Base-by-base conservation (phyloP, 2,113 vertebrate species). In the Macquaria ambigua region DNA sequence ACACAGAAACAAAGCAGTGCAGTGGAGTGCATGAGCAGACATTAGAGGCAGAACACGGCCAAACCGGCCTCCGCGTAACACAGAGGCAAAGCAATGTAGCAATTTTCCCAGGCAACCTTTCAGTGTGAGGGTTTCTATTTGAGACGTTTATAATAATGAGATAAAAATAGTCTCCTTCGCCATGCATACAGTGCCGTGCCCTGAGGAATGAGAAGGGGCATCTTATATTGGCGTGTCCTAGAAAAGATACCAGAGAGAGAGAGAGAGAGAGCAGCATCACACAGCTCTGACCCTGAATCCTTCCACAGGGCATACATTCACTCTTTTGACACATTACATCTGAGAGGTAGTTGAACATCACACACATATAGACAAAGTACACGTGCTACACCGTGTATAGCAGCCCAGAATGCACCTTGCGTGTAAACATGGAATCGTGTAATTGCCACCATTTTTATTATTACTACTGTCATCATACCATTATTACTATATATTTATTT, bases 201-300 rank as follows among this genome's bases (percentile, higher is more conserved):
- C 81, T 12, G 64, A 84, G 90, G 87, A 88, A 74, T 2, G 59
- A 82, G 63, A 83, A 58, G 83, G 91, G 84, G 66, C 76, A 86
- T 85, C 83, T 85, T 87, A 77, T 77, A 83, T 75, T 68, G 77
- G 53, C n/a, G 64, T 87, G 90, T 88, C 90, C 92, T 87, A 93
- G 89, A 94, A 93, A 91, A 88, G 71, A 82, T 55, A 72, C 77
- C 23, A 50, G 82, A 76, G 73, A 87, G 73, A 39, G 39, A 39
- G 39, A 39, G 43, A 83, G 81, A 76, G 77, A 87, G 76, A 16
- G 37, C 56, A 87, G 82, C 61, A 58, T 73, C 86, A 43, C 78
- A 76, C 2, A 78, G 68, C 80, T 56, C 70, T 88, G 87, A 87
- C 86, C 85, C 84, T 28, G 28, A 76, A 86, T 82, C 73, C 37